phyloP scores from a whole-genome alignment of 1,140 invertebrate genomes.

The Temnothorax longispinosus region DNA sequence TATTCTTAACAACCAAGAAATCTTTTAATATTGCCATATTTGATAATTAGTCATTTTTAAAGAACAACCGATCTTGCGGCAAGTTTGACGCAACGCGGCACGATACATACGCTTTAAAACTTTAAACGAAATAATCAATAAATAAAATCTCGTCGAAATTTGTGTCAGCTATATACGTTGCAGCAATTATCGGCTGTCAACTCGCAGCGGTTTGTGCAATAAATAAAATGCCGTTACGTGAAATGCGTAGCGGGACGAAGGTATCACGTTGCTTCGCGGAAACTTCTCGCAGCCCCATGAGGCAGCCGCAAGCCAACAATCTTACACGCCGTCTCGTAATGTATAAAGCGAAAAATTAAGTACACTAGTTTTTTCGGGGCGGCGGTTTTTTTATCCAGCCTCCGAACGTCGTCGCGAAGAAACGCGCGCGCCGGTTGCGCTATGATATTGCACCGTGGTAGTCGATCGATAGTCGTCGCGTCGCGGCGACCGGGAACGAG shows the following conservation, averaged over 20 bases:
- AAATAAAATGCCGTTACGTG: conserved; percentile 48
- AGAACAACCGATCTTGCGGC: neutral
- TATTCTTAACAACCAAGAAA: neutral
- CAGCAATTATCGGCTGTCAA: conserved; percentile 27
- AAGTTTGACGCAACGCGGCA: neutral
- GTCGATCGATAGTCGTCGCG: conserved; percentile 41
- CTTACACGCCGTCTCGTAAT: neutral
- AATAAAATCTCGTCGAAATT: conserved; percentile 10
- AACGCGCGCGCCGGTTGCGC: neutral
- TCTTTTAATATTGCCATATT: neutral
- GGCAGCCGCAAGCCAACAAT: neutral
- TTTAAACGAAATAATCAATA: neutral
- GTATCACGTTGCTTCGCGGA: conserved; percentile 7
- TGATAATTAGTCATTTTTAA: neutral
- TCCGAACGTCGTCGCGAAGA: neutral
- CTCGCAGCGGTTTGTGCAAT: neutral
- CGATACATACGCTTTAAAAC: neutral
- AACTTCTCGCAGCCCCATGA: neutral
- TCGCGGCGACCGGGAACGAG: conserved; percentile 21
- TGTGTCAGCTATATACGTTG: too few relatives aligned
- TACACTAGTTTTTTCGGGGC: neutral
- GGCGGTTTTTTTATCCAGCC: conserved; percentile 10
- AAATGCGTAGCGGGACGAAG: conserved; percentile 31
- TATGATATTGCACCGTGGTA: conserved; percentile 36
- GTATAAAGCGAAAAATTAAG: conserved; percentile 30